Base-by-base conservation (phyloP, 1,140 invertebrate genomes). In the Zaprionus camerounensis region DNA sequence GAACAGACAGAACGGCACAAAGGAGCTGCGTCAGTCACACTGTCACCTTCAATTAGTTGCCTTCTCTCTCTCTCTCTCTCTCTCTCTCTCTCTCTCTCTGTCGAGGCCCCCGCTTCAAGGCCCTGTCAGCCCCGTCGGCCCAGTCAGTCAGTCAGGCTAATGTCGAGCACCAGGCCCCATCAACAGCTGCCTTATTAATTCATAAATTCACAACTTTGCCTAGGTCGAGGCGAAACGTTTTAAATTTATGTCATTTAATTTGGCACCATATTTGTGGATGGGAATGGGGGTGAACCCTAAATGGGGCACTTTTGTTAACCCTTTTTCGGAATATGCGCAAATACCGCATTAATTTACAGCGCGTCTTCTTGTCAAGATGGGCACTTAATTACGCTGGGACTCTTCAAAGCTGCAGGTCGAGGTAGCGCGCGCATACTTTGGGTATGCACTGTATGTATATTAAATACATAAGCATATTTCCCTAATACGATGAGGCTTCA, bases 131-230 rank as follows among this genome's bases (percentile, higher is more conserved):
- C 12, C 36, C 1, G 31, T 15, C 41, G 38, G 15, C 20, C 20
- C 38, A 41, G 38, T 5, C 38, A 41, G 38, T 0, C n/a, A 46
- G 41, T 17, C 41, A 46, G 41, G 70, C 65, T 76, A 80, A 87
- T 80, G 82, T 59, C 77, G 63, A 71, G 67, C 73, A 69, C 53
- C 74, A 75, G 78, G 58, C 41, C 46, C 49, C 58, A 65, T 66
- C 76, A 78, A 75, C 85, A 81, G 71, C 76, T 77, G 86, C 71
- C 79, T 90, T 85, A 90, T 90, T 90, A 82, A 90, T 90, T 85
- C 85, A 90, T 82, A 85, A 90, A 85, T 88, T 58, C 38, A 78
- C 61, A 66, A 67, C 80, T 71, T 80, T 38, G 51, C 61, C 71
- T 68, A 84, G 82, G 78, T 73, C 72, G 64, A 34, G 58, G 53